phyloP scores from a whole-genome alignment of 2,113 vertebrate genomes.

The Brachyhypopomus gauderio region DNA sequence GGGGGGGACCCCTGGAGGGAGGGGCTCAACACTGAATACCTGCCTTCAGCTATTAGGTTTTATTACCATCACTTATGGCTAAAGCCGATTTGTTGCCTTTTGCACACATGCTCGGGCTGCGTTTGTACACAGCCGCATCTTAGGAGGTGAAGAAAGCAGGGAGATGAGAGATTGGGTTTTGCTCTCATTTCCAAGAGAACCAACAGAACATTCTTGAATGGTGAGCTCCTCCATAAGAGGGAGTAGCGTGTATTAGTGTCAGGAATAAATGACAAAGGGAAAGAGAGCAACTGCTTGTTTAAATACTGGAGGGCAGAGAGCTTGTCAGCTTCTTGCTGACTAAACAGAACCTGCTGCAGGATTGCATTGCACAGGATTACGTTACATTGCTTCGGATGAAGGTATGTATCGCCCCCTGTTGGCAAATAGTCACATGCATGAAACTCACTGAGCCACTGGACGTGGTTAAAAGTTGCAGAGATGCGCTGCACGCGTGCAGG shows the following conservation, averaged over 20 bases:
- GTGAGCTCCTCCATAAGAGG: conserved; percentile 17
- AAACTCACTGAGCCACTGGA: conserved; percentile 27
- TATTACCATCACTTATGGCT: conserved; percentile 22
- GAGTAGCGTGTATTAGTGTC: conserved; percentile 24
- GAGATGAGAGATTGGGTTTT: conserved; percentile 17
- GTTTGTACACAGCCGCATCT: not conserved
- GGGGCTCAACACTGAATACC: conserved; percentile 53
- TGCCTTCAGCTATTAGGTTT: conserved; percentile 23
- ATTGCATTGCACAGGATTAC: conserved; percentile 30
- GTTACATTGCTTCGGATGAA: conserved; percentile 38
- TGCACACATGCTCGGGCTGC: conserved; percentile 6
- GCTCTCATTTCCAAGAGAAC: conserved; percentile 6
- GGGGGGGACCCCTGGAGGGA: conserved; percentile 47
- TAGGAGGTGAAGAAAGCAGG: not conserved
- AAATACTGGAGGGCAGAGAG: conserved; percentile 42
- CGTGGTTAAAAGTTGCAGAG: conserved; percentile 16
- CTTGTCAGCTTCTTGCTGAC: conserved; percentile 44
- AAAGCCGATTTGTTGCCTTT: conserved; percentile 18
- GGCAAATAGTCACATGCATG: conserved; percentile 50
- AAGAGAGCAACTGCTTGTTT: conserved; percentile 41
- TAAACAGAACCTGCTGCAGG: conserved; percentile 30
- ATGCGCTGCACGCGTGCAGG: conserved; percentile 31
- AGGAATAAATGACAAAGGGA: conserved; percentile 35
- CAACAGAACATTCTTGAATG: conserved; percentile 29
- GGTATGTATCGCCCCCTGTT: conserved; percentile 63